A percentile compares a stretch with the other conserved stretches of the same genome.
Conservation (phyloP, 2,113 vertebrate genomes). For the Anthoscopus minutus region DNA sequence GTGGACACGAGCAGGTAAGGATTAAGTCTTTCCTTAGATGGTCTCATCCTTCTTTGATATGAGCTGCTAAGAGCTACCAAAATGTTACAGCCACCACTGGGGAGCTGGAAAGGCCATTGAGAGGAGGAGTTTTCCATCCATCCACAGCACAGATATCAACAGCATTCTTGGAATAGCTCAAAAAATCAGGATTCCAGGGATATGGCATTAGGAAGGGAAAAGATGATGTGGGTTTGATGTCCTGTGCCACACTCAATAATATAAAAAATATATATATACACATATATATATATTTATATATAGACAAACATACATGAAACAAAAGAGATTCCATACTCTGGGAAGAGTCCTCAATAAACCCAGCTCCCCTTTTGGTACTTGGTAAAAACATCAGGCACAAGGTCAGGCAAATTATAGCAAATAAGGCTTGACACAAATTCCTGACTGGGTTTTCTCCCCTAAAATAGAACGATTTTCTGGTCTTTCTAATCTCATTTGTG, state of each 20-base stretch:
- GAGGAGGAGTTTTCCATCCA: not conserved
- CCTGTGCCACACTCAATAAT: fast-evolving
- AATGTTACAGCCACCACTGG: not conserved
- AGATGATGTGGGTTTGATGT: not conserved
- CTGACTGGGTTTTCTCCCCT: not conserved
- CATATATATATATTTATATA: fast-evolving
- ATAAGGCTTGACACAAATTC: not conserved
- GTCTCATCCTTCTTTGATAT: not conserved
- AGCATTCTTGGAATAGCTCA: conserved; percentile 15
- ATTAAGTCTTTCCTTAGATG: not conserved
- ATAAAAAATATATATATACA: not conserved
- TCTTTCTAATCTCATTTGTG: not conserved
- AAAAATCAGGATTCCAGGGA: not conserved
- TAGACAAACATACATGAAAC: fast-evolving
- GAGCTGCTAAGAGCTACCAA: not conserved
- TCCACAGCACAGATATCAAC: not conserved
- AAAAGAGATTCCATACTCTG: not conserved
- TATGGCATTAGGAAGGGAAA: not conserved
- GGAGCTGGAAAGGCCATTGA: not conserved
- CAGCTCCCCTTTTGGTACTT: not conserved
- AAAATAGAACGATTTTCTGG: not conserved
- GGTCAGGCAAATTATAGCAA: not conserved
- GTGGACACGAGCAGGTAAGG: not conserved
- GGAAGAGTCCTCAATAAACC: not conserved
- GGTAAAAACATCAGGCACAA: not conserved